These are phyloP conservation scores for Perca fluviatilis DNA, from an alignment of 2,113 vertebrate species.

Conservation along the genomic window DNA sequence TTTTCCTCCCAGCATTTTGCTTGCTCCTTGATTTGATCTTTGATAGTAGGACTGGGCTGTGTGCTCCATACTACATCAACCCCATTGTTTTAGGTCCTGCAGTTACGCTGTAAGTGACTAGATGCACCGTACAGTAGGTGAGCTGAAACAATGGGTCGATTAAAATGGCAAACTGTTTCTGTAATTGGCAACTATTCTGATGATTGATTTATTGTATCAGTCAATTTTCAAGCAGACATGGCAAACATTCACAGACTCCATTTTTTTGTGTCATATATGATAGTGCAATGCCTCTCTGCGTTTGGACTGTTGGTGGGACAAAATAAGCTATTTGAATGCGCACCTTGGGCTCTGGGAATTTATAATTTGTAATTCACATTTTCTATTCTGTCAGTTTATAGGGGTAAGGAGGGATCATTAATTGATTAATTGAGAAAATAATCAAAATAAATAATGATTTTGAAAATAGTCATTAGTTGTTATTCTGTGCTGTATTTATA, in stretches of 20 bases:
- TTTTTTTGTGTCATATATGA: neutral
- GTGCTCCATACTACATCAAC: neutral
- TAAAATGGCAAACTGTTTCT: neutral
- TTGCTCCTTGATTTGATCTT: constrained; percentile 16
- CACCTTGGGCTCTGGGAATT: neutral
- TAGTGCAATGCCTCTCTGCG: neutral
- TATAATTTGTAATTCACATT: neutral
- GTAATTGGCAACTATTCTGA: neutral
- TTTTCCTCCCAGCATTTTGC: constrained; percentile 1
- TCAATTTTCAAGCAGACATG: neutral
- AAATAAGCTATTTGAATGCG: neutral
- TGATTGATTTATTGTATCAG: neutral
- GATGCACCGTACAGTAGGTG: neutral
- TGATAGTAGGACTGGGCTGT: neutral
- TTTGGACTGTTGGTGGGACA: neutral
- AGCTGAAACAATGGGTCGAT: neutral
- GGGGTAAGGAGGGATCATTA: neutral
- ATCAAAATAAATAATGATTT: too few relatives aligned
- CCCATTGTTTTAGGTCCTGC: neutral
- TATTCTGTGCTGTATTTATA: neutral
- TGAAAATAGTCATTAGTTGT: neutral
- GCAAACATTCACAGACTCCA: neutral
- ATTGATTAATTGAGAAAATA: neutral
- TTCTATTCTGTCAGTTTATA: too few relatives aligned
- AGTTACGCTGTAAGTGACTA: neutral